Conservation (phyloP, 1,140 invertebrate genomes). For the Pemphigus obesinymphae region DNA sequence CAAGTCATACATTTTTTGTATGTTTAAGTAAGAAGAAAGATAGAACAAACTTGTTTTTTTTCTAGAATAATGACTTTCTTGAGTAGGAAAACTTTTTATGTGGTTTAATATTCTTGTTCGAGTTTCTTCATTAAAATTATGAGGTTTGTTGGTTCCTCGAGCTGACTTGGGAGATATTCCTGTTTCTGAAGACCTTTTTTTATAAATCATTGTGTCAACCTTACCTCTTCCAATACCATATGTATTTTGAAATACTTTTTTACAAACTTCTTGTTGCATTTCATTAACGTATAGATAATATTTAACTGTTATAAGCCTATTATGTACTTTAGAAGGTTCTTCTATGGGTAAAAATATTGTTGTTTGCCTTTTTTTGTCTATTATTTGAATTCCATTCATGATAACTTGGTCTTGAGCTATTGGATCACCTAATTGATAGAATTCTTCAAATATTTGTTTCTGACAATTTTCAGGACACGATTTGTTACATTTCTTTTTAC, state of each 20-base stretch:
- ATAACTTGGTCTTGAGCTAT: neutral
- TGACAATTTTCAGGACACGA: no score
- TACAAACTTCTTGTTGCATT: neutral
- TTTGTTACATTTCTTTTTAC: no score
- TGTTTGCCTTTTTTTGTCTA: neutral
- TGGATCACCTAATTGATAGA: no score
- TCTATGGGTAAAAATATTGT: no score
- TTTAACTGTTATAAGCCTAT: neutral
- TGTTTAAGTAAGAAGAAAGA: neutral
- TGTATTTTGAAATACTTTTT: neutral
- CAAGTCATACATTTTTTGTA: neutral
- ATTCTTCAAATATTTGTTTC: no score
- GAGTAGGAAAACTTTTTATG: neutral
- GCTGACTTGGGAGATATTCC: neutral
- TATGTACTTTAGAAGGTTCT: no score
- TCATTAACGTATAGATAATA: neutral
- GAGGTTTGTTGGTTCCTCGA: neutral
- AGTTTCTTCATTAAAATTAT: neutral
- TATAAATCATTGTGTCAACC: neutral
- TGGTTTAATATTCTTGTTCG: neutral
- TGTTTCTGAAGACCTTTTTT: neutral
- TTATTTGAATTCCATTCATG: neutral
- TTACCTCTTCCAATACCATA: neutral
- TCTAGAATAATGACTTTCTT: neutral
- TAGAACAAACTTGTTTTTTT: neutral